A percentile compares a stretch with the other conserved stretches of the same genome.
These are phyloP conservation scores for Maccullochella peelii DNA, from an alignment of 2,113 vertebrate species.

Conservation along the genomic window DNA sequence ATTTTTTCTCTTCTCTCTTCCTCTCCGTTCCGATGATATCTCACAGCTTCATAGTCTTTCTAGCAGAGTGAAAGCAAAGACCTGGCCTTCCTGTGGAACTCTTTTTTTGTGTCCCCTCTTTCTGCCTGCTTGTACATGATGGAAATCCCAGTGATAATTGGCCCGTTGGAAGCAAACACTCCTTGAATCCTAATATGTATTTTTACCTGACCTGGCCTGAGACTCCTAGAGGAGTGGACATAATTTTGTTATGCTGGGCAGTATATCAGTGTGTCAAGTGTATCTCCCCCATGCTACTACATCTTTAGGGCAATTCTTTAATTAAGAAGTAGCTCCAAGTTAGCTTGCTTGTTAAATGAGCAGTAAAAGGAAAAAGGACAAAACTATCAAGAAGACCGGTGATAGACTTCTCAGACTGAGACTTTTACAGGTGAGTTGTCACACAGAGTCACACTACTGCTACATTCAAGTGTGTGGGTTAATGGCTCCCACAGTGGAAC, in stretches of 20 bases:
- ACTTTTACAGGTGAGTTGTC: not conserved
- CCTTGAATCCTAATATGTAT: slow-evolving; percentile 44
- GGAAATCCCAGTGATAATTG: slow-evolving; percentile 50
- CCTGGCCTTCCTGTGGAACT: slow-evolving; percentile 11
- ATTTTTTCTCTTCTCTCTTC: slow-evolving; percentile 29
- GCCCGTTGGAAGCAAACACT: slow-evolving; percentile 8
- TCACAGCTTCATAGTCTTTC: slow-evolving; percentile 22
- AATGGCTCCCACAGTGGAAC: not conserved
- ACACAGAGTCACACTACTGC: not conserved
- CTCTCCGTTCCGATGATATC: slow-evolving; percentile 38
- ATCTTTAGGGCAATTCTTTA: not conserved
- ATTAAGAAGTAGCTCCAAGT: not conserved
- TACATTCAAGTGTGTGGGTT: not conserved
- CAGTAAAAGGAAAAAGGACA: not conserved
- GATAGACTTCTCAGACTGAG: not conserved
- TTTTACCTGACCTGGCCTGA: slow-evolving; percentile 15
- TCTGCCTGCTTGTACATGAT: slow-evolving; percentile 23
- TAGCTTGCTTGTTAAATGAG: not conserved
- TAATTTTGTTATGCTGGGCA: slow-evolving; percentile 6
- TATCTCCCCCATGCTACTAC: not conserved
- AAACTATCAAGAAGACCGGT: not conserved
- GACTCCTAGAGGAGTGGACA: slow-evolving; percentile 11
- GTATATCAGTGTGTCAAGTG: not conserved
- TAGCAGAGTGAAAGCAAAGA: slow-evolving; percentile 35
- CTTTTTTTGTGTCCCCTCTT: slow-evolving; percentile 27